Base-by-base conservation (phyloP, 53 echinoderm and acorn worm genomes). In the Apostichopus leukothele region DNA sequence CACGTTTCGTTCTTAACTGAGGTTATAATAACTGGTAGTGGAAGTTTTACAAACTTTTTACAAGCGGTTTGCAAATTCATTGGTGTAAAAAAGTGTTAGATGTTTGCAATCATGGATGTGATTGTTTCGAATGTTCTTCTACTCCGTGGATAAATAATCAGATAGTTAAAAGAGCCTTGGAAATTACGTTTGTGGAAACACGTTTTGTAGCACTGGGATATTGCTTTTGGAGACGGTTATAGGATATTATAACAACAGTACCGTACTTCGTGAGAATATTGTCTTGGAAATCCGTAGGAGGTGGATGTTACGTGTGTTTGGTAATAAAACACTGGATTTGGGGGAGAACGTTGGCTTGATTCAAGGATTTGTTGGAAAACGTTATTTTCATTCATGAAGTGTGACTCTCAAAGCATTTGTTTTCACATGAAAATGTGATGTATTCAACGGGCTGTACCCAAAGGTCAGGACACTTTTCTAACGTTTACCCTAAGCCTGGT, bases 371-470 rank as follows among this genome's bases (percentile, higher is more conserved):
- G 39, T 39, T 39, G 39, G 57, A 10, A 57, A 57, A 57, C 57
- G 10, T 57, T 10, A 5, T 57, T 57, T 57, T 7, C 57, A 7
- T 57, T 57, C 8, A 9, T 57, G 57, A 10, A 57, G 57, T 57
- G 7, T 57, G 9, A 57, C 57, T 57, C 57, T 57, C 10, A 57
- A 57, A 57, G 57, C 57, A 57, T 57, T 7, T 57, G 57, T n/a
- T 18, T 83, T 27, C 85, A 87, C 60, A 87, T 87, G 74, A 60
- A 74, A 75, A 87, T 87, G 88, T 87, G 75, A 87, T 87, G 88
- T 87, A 87, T 87, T 57, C 88, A 50, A 52, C 88, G 18, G 75
- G 53, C 60, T 87, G 51, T 87, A 54, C 88, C 25, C 88, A 73
- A 21, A 74, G 88, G 60, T 75, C 88, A 87, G 88, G 75, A 19